Conservation (phyloP, 2,888 invertebrate species). For the Parnassius glacialis region DNA sequence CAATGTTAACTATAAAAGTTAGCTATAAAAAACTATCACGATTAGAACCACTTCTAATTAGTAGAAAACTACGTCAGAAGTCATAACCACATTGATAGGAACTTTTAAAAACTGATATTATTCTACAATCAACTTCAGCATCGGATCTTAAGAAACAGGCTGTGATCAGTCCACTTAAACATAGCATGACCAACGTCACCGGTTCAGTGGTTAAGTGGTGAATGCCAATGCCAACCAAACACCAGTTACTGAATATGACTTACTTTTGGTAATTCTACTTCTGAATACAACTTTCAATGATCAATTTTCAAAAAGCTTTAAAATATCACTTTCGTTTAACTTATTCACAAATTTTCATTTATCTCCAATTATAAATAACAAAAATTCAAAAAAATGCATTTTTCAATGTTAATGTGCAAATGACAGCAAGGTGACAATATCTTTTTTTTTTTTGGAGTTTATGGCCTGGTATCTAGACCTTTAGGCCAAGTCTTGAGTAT, state of each 20-base stretch:
- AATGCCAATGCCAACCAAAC: constrained; percentile 34
- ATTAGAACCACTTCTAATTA: too few relatives aligned
- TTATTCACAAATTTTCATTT: constrained; percentile 16
- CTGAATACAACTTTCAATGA: neutral
- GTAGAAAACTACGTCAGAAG: too few relatives aligned
- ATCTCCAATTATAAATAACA: neutral
- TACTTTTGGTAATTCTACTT: constrained; percentile 30
- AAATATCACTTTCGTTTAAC: constrained; percentile 18
- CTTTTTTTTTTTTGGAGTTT: neutral
- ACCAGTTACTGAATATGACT: constrained; percentile 33
- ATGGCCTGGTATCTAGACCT: too few relatives aligned
- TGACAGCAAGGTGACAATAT: constrained; percentile 20
- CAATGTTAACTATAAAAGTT: too few relatives aligned
- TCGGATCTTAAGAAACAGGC: constrained; percentile 1
- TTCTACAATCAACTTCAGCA: neutral
- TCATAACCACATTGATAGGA: neutral
- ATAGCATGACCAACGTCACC: constrained; percentile 47
- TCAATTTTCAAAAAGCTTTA: constrained; percentile 5
- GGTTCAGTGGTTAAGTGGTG: constrained; percentile 37
- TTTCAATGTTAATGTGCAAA: constrained; percentile 5
- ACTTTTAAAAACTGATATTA: constrained; percentile 1
- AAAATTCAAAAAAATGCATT: constrained; percentile 11
- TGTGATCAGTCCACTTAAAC: constrained; percentile 1
- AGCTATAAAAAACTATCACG: too few relatives aligned
- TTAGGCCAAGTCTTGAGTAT: too few relatives aligned